Evolutionary conservation across 1,140 invertebrate genomes (phyloP).

Genomic region (Wasmannia auropunctata): DNA sequence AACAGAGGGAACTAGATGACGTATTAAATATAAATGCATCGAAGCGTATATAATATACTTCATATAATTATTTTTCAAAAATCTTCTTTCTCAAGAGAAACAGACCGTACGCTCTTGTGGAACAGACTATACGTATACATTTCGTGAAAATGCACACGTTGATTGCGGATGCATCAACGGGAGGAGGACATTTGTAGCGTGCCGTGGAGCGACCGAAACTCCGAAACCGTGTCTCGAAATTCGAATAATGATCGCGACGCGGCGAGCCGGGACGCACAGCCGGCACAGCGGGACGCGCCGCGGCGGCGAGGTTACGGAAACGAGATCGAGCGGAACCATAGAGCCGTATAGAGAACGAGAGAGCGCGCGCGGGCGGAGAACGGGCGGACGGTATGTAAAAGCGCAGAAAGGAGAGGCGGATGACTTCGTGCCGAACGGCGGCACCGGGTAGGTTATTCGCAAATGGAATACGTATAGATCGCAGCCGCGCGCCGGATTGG

Average conservation of each 20-base stretch:
- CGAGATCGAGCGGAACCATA: constrained; percentile 22
- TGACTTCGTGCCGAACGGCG: constrained; percentile 60
- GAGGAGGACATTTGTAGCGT: constrained; percentile 12
- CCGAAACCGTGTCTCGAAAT: constrained; percentile 1
- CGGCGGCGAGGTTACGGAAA: constrained; percentile 43
- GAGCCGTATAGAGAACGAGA: background rate
- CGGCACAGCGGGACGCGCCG: too few relatives aligned
- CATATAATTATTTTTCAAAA: too few relatives aligned
- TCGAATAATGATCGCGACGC: constrained; percentile 39
- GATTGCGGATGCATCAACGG: background rate
- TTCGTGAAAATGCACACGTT: background rate
- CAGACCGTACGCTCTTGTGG: too few relatives aligned
- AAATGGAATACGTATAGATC: constrained; percentile 70
- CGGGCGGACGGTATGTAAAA: constrained; percentile 53
- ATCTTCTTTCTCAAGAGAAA: too few relatives aligned
- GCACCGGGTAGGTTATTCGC: constrained; percentile 65
- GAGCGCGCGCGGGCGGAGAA: background rate
- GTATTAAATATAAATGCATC: too few relatives aligned
- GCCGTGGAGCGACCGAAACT: background rate
- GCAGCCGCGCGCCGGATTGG: constrained; percentile 61
- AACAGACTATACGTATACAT: background rate
- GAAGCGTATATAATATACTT: too few relatives aligned
- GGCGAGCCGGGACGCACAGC: background rate
- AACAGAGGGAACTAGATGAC: too few relatives aligned
- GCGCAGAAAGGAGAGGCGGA: constrained; percentile 46